These are phyloP conservation scores for Perdix hodgsoniae DNA, from an alignment of 2,797 vertebrate species.

Conservation along the genomic window DNA sequence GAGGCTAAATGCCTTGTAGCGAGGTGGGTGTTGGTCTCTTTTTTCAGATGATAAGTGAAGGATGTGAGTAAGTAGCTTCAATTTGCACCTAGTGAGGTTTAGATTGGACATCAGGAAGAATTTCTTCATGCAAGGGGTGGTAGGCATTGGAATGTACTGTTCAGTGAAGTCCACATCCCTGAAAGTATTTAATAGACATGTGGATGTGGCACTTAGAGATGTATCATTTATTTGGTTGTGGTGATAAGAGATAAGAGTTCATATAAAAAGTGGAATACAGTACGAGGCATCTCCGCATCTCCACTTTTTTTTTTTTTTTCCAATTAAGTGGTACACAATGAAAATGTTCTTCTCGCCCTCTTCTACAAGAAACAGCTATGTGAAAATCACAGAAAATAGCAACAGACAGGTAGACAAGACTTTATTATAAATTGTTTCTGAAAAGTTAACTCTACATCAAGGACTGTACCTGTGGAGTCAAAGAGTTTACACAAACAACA, in stretches of 20 bases:
- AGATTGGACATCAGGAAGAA: too few species aligned
- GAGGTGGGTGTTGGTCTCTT: too few species aligned
- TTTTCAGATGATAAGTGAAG: too few species aligned
- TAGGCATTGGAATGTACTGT: too few species aligned
- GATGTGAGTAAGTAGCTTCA: too few species aligned
- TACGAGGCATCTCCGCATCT: not conserved
- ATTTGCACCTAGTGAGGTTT: too few species aligned
- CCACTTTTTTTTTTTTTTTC: not conserved
- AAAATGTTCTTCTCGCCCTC: not conserved
- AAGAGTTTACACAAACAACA: not conserved
- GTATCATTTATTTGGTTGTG: not conserved
- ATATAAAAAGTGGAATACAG: not conserved
- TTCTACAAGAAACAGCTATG: not conserved
- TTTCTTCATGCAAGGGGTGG: too few species aligned
- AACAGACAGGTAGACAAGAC: not conserved
- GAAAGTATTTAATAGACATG: too few species aligned
- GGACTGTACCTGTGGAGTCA: not conserved
- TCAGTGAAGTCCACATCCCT: too few species aligned
- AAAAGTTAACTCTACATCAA: not conserved
- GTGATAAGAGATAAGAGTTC: not conserved
- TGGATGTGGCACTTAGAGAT: not conserved
- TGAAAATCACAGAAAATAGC: not conserved
- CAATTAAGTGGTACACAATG: not conserved
- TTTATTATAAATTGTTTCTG: not conserved
- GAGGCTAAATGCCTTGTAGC: too few species aligned